These are phyloP conservation scores for Asbolus verrucosus DNA, from an alignment of 1,140 invertebrate genomes.

Conservation along the genomic window DNA sequence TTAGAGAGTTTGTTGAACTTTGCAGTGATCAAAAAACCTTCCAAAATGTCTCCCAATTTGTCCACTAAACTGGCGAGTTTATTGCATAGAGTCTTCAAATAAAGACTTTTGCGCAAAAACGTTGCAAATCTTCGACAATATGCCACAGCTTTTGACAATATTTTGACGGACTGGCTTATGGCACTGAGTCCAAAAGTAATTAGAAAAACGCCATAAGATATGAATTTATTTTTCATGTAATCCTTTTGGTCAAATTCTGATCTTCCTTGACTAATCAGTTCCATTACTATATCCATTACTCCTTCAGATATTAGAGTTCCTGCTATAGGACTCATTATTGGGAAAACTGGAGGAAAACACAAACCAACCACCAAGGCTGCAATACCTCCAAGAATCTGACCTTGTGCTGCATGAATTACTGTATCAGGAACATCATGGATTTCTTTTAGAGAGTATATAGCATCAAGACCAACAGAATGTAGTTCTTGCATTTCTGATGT, in stretches of 20 bases:
- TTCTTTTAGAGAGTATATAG: background rate
- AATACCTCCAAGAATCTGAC: background rate
- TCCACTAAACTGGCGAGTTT: background rate
- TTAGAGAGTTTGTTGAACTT: slow-evolving; percentile 9
- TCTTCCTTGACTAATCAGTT: background rate
- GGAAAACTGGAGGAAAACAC: background rate
- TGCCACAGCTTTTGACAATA: slow-evolving; percentile 3
- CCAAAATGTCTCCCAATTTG: background rate
- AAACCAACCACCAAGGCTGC: background rate
- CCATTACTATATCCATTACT: background rate
- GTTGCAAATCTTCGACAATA: background rate
- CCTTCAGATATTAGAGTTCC: background rate
- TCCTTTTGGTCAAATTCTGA: background rate
- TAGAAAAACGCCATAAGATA: background rate
- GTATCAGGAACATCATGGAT: slow-evolving; percentile 3
- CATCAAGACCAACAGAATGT: background rate
- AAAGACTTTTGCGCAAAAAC: background rate
- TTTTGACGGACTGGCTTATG: slow-evolving; percentile 2
- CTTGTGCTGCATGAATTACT: background rate
- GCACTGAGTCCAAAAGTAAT: slow-evolving; percentile 7
- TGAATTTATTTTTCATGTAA: slow-evolving; percentile 5
- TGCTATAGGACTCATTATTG: background rate
- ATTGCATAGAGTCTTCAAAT: background rate
- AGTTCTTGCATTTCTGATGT: background rate
- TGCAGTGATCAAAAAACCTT: background rate